Evolutionary conservation across 2,113 vertebrate genomes (phyloP), one percentile per base, ranked within the genome.

Genomic region (Vimba vimba): DNA sequence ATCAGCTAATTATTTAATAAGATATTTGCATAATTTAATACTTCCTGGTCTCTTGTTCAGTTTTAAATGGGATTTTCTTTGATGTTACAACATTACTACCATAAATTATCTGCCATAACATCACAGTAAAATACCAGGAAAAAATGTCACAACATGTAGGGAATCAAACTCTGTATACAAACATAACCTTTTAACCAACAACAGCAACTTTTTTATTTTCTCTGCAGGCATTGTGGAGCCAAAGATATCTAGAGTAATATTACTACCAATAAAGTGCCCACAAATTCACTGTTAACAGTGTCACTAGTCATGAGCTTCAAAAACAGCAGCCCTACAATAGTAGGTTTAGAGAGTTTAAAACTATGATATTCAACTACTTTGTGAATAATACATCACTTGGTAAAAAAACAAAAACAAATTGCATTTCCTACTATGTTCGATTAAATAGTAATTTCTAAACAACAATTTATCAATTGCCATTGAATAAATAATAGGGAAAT

Each of bases 251-350:
- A 79, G 47, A 75, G 11, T 64, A 71, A 71, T 71, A 45, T 13
- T 27, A 74, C 36, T 87, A 55, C 17, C 23, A 74, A n/a, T 82
- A 55, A 88, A 85, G 59, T 71, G 87, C 68, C 52, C 43, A 85
- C 50, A 50, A 52, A 55, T 43, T 33, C 12, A 79, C 25, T 39
- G 15, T 36, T 33, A 85, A 79, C 25, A 78, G 47, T 83, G 74
- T 73, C 27, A 81, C 59, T 45, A 81, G 60, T 81, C 39, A 30
- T 66, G n/a, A 80, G 15, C 62, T 64, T 81, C 12, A 82, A 66
- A 78, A 43, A 50, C 69, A 82, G 80, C 80, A 82, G 27, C 62
- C 45, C 19, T 50, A 52, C 19, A 79, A 71, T 60, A 73, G 33
- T 17, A 78, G 36, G 52, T 73, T 30, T 33, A 10, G 55, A 39